Conservation (phyloP, 2,113 vertebrate genomes). For the Chloropsis hardwickii region DNA sequence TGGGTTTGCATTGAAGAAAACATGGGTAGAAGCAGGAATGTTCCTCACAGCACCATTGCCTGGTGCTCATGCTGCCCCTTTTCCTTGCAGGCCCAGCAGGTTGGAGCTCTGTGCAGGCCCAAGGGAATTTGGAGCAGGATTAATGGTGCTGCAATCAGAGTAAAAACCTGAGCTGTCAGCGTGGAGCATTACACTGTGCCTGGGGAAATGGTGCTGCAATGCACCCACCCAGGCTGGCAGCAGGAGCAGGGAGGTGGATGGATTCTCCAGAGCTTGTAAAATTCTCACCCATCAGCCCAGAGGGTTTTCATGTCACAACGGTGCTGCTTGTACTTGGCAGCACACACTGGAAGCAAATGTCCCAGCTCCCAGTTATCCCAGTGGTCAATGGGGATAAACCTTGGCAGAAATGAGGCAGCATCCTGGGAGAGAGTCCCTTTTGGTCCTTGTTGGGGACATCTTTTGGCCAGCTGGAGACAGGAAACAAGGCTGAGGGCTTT, state of each 20-base stretch:
- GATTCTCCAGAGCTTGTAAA: background rate
- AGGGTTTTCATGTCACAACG: background rate
- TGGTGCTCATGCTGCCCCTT: background rate
- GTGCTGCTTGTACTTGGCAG: background rate
- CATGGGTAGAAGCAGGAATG: fast-evolving
- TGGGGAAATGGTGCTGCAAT: background rate
- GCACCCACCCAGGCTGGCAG: background rate
- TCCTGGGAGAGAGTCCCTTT: background rate
- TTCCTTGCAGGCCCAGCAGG: background rate
- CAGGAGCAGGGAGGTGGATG: background rate
- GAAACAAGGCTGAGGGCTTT: background rate
- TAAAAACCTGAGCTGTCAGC: background rate
- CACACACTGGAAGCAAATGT: background rate
- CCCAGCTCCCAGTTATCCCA: background rate
- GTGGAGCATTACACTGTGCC: fast-evolving
- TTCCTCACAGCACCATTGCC: background rate
- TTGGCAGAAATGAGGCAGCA: background rate
- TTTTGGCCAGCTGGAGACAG: background rate
- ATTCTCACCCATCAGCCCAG: background rate
- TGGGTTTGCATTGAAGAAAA: background rate
- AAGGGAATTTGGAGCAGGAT: background rate
- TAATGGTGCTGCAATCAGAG: background rate
- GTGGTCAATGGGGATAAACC: background rate
- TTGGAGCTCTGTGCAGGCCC: background rate
- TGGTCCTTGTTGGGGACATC: background rate